Evolutionary conservation across 2,888 invertebrate genomes (phyloP).

Genomic region (Synergus japonicus): DNA sequence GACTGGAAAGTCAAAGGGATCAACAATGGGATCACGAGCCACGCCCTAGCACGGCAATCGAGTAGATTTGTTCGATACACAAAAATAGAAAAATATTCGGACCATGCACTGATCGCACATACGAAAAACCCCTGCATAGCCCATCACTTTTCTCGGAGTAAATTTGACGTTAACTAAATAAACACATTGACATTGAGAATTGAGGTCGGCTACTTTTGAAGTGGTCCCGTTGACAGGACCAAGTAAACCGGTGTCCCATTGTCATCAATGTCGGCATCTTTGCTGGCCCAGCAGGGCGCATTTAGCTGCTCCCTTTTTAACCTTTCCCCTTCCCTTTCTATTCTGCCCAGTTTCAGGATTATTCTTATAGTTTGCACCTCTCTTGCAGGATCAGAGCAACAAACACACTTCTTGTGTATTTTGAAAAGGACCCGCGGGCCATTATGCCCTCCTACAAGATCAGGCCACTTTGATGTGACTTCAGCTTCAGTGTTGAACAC

Average conservation of each 20-base stretch:
- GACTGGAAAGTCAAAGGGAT: conserved; percentile 43
- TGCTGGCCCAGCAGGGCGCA: conserved; percentile 24
- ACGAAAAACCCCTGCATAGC: conserved; percentile 48
- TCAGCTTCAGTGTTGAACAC: not conserved
- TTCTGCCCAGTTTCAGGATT: conserved; percentile 18
- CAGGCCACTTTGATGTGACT: not conserved
- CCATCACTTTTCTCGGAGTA: conserved; percentile 60
- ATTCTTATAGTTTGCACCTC: conserved; percentile 22
- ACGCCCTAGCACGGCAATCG: conserved; percentile 72
- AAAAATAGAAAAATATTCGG: conserved; percentile 46
- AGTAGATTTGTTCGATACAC: conserved; percentile 54
- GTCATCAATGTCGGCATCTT: conserved; percentile 29
- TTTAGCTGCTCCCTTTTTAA: conserved; percentile 38
- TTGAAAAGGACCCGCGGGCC: conserved; percentile 27
- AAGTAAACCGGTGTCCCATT: conserved; percentile 40
- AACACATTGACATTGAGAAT: conserved; percentile 69
- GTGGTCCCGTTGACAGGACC: conserved; percentile 67
- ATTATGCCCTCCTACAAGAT: conserved; percentile 26
- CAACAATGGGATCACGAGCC: conserved; percentile 65
- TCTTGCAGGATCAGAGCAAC: conserved; percentile 21
- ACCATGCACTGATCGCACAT: conserved; percentile 48
- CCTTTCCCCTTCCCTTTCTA: conserved; percentile 34
- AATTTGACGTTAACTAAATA: conserved; percentile 77
- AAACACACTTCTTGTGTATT: conserved; percentile 9
- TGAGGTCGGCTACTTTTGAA: conserved; percentile 74